Conservation (phyloP, 2,113 vertebrate species). For the Calonectris borealis region DNA sequence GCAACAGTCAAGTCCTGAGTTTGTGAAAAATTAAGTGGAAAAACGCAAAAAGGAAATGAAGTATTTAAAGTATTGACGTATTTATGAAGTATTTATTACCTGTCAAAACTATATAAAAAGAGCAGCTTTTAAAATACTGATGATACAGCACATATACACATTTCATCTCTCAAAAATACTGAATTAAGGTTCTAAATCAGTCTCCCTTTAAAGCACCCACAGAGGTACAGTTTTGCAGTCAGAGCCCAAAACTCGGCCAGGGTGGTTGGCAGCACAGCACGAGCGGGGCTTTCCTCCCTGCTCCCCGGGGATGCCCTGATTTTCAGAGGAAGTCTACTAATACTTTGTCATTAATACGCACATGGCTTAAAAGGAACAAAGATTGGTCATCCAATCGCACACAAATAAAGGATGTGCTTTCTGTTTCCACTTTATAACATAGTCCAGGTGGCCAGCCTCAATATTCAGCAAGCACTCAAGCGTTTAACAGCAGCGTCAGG, state of each 20-base stretch:
- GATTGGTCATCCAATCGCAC: neutral
- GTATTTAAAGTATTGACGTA: neutral
- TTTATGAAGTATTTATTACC: conserved; percentile 19
- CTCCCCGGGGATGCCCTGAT: neutral
- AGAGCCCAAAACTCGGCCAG: neutral
- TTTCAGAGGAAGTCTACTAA: neutral
- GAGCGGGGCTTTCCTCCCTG: neutral
- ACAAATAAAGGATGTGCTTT: neutral
- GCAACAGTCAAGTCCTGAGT: neutral
- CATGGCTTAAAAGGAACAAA: neutral
- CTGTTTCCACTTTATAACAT: neutral
- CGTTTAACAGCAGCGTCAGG: neutral
- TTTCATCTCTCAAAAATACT: neutral
- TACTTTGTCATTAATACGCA: neutral
- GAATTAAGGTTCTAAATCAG: neutral
- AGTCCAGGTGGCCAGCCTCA: neutral
- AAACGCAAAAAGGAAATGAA: neutral
- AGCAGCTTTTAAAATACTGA: neutral
- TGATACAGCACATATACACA: neutral
- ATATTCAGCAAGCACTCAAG: neutral
- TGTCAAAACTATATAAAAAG: neutral
- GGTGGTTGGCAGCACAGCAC: neutral
- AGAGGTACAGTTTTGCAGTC: neutral
- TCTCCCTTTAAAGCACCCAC: neutral
- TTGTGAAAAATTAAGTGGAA: neutral